phyloP scores from a whole-genome alignment of 2,888 invertebrate genomes.

The Dendrolimus houi region DNA sequence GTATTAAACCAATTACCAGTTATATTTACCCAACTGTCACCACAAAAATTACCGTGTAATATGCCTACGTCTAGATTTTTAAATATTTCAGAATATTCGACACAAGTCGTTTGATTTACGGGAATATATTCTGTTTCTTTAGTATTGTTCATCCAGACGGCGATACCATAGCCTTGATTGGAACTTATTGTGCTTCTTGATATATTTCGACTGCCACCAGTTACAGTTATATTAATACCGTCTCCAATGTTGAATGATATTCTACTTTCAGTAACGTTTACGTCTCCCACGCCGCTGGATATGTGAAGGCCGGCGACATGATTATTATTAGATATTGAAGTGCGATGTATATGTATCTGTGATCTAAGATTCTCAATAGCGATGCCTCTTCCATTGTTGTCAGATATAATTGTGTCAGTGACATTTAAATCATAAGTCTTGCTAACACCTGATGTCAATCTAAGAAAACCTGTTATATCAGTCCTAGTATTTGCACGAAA shows the following conservation, averaged over 20 bases:
- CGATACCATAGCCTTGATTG: slow-evolving; percentile 92
- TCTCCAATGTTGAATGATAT: slow-evolving; percentile 95
- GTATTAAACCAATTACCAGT: slow-evolving; percentile 92
- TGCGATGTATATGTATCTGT: slow-evolving; percentile 89
- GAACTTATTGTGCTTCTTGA: slow-evolving; percentile 90
- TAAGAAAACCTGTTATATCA: slow-evolving; percentile 85
- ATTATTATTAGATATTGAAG: slow-evolving; percentile 89
- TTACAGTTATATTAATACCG: slow-evolving; percentile 96
- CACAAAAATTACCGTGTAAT: slow-evolving; percentile 95
- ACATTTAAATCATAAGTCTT: slow-evolving; percentile 92
- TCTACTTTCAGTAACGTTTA: slow-evolving; percentile 93
- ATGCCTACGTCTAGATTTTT: slow-evolving; percentile 93
- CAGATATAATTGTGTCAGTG: slow-evolving; percentile 87
- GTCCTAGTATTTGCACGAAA: slow-evolving; percentile 85
- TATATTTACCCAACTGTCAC: slow-evolving; percentile 90
- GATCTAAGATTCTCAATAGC: slow-evolving; percentile 94
- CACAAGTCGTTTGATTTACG: slow-evolving; percentile 89
- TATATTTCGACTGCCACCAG: slow-evolving; percentile 95
- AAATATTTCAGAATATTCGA: slow-evolving; percentile 91
- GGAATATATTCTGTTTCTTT: slow-evolving; percentile 84
- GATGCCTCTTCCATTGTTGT: slow-evolving; percentile 96
- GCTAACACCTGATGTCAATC: slow-evolving; percentile 85
- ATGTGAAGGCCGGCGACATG: slow-evolving; percentile 95
- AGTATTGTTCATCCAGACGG: slow-evolving; percentile 94
- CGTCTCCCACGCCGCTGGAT: slow-evolving; percentile 92